Conservation (phyloP, 2,113 vertebrate genomes). For the Emydocephalus ijimae region DNA sequence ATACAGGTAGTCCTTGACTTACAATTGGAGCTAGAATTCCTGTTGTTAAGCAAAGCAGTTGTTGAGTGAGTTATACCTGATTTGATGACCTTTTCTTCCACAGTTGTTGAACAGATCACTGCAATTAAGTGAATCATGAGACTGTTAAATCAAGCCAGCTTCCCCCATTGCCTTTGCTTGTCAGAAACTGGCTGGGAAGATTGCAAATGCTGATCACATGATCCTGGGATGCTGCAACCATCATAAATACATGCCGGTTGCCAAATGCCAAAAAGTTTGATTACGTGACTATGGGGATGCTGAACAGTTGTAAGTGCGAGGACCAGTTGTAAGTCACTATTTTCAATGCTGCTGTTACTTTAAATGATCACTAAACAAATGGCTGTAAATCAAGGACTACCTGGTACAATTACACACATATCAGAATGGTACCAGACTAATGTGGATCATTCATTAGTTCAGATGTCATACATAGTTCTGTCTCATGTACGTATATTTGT, state of each 20-base stretch:
- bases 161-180: neutral
- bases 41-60: neutral
- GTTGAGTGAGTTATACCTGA: neutral
- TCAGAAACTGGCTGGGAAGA: neutral
- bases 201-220: neutral
- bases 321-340: neutral
- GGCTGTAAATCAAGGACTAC: neutral
- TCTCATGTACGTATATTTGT: neutral
- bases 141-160: neutral
- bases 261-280: neutral
- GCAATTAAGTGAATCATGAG: neutral
- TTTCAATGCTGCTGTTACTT: neutral
- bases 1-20: neutral
- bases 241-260: neutral
- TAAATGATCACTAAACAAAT: neutral
- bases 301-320: neutral
- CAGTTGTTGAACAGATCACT: neutral
- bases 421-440: neutral
- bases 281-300: neutral
- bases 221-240: neutral
- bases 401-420: neutral
- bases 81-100: neutral
- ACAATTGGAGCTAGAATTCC: neutral
- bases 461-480: neutral
- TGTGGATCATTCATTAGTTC: neutral